Percentiles rank a stretch among this genome's conserved stretches.
phyloP scores from a whole-genome alignment of 2,113 vertebrate genomes.

The Chiloscyllium plagiosum region DNA sequence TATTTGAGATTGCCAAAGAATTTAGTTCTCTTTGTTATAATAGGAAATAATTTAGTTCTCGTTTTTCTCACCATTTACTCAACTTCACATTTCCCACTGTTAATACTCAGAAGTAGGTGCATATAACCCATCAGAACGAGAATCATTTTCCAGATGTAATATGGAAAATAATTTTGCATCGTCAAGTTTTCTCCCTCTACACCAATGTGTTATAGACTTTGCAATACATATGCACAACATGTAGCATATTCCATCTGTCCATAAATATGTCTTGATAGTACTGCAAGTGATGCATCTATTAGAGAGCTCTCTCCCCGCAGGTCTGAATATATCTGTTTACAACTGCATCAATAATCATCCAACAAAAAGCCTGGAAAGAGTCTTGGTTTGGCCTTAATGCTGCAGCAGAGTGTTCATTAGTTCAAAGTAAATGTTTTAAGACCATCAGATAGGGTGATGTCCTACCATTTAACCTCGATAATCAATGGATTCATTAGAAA shows the following conservation, averaged over 20 bases:
- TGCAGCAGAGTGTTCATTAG: constrained; percentile 6
- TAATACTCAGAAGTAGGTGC: background rate
- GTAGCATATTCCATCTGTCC: constrained; percentile 9
- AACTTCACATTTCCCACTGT: background rate
- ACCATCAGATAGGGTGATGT: constrained; percentile 6
- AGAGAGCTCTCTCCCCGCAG: background rate
- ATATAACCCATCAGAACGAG: background rate
- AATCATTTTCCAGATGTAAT: background rate
- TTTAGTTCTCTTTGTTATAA: background rate
- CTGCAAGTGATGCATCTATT: background rate
- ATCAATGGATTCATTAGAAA: constrained; percentile 37
- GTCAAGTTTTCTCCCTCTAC: background rate
- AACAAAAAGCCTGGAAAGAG: background rate
- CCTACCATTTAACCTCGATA: constrained; percentile 34
- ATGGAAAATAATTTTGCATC: background rate
- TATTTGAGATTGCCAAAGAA: background rate
- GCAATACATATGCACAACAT: background rate
- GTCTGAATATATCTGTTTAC: background rate
- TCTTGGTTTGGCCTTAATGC: constrained; percentile 35
- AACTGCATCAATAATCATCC: background rate
- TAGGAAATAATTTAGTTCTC: background rate
- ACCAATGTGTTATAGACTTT: background rate
- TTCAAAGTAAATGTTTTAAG: constrained; percentile 36
- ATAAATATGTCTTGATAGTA: background rate
- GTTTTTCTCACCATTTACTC: background rate